Evolutionary conservation across 2,113 vertebrate genomes (phyloP), one percentile per base, ranked within the genome.

Genomic region (Polyodon spathula): DNA sequence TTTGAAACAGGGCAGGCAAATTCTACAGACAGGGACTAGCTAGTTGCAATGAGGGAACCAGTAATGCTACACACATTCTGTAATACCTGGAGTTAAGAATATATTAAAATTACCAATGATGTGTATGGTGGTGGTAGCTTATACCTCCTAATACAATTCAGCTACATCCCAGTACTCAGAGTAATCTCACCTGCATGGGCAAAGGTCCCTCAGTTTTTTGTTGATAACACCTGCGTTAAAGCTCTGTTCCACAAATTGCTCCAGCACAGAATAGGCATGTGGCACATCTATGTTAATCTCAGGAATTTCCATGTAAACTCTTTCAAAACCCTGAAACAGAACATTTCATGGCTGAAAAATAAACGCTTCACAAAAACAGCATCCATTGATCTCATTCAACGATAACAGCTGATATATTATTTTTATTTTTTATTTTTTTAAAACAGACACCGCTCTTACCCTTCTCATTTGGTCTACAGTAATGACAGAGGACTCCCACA

Each of bases 251-350:
- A 99, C 94, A 89, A 96, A 94, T 63, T 88, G 86, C 79, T 98
- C 94, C 55, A 99, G 85, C 66, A 95, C 78, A 61, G 88, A 91
- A 54, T 97, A 98, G 17, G 95, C 97, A 69, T 90, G 88, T 63
- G 95, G 96, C 51, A 94, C 96, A 67, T 99, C 96, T 37, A 99
- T 85, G 74, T 94, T 97, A 71, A 99, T 97, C 75, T 99, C 96
- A 16, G 91, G 89, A n/a, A 99, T 96, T 78, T 98, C 95, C 83
- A 83, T 79, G 71, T 97, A 98, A 83, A 99, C 88, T 79, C 95
- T 86, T 71, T 95, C 89, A 68, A 90, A 99, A 68, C 96, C 96
- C 96, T 97, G 70, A 61, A 77, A 64, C n/a, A 68, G 10, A 61
- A 73, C 2, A 27, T 27, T 27, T 27, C 27, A 27, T 27, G 27